These are phyloP conservation scores for Theocolax elegans DNA, from an alignment of 1,140 invertebrate species.

Conservation along the genomic window DNA sequence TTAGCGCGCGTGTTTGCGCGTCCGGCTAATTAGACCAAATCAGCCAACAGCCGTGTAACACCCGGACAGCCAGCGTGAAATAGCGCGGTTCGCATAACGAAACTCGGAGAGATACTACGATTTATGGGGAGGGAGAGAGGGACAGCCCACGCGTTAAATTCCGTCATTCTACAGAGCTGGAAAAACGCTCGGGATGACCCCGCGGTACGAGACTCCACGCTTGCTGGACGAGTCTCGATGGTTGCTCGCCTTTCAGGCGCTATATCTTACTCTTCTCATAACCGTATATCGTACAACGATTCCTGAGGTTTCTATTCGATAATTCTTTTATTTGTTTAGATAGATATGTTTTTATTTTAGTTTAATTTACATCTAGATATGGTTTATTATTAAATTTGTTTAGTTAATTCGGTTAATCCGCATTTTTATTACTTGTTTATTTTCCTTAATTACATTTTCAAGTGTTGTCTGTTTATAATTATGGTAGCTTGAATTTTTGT, in stretches of 20 bases:
- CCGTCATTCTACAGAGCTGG: background rate
- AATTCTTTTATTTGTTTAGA: no score
- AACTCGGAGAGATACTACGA: background rate
- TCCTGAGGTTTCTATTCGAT: no score
- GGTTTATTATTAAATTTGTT: no score
- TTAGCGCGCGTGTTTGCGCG: slow-evolving; percentile 33
- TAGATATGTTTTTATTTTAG: no score
- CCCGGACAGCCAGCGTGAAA: background rate
- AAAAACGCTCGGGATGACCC: background rate
- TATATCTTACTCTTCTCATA: no score
- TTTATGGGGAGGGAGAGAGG: background rate
- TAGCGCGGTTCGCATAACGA: background rate
- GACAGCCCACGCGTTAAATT: slow-evolving; percentile 2
- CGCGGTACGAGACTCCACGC: slow-evolving; percentile 15
- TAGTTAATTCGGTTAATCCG: no score
- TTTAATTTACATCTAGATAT: no score
- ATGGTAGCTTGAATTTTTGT: no score
- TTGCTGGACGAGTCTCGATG: background rate
- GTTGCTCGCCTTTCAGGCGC: slow-evolving; percentile 1
- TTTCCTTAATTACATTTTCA: no score
- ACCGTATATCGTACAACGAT: no score
- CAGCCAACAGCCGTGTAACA: slow-evolving; percentile 11
- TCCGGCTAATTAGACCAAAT: slow-evolving; percentile 36
- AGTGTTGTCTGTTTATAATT: no score
- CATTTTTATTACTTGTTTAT: no score